A percentile compares a stretch with the other conserved stretches of the same genome.
Conservation (phyloP, 1,140 invertebrate genomes). For the Doryteuthis pealeii region DNA sequence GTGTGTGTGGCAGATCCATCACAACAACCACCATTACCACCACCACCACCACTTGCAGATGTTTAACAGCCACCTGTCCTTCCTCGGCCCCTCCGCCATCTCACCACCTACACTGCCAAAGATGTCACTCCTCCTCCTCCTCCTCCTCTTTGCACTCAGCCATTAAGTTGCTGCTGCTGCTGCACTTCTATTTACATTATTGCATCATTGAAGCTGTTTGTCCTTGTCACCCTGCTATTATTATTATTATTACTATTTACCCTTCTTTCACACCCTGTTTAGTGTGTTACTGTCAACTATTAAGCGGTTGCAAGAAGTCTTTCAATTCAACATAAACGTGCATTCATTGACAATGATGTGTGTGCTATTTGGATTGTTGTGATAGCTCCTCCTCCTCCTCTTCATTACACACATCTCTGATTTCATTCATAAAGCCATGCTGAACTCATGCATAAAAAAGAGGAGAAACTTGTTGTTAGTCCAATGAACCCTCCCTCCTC, state of each 20-base stretch:
- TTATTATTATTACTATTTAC: not conserved
- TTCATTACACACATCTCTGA: not conserved
- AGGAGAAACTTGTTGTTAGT: not conserved
- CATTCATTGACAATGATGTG: not conserved
- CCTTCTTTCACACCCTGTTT: not conserved
- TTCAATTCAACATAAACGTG: slow-evolving; percentile 4
- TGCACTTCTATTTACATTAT: not conserved
- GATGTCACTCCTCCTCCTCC: not conserved
- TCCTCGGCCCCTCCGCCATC: not conserved
- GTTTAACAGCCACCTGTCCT: too few species aligned
- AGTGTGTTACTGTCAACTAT: not conserved
- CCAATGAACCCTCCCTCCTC: not conserved
- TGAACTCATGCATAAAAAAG: not conserved
- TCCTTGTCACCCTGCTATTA: slow-evolving; percentile 7
- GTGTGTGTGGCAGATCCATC: not conserved
- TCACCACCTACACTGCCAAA: slow-evolving; percentile 1
- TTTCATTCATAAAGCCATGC: not conserved
- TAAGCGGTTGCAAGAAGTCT: slow-evolving; percentile 8
- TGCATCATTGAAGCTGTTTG: not conserved
- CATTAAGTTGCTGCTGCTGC: not conserved
- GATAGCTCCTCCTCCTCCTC: not conserved
- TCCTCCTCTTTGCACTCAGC: not conserved
- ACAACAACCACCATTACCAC: not conserved
- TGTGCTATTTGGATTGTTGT: not conserved
- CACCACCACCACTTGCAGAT: too few species aligned